A percentile compares a stretch with the other conserved stretches of the same genome.
Evolutionary conservation across 2,797 vertebrate genomes (phyloP).

Genomic region (Pipistrellus kuhlii): DNA sequence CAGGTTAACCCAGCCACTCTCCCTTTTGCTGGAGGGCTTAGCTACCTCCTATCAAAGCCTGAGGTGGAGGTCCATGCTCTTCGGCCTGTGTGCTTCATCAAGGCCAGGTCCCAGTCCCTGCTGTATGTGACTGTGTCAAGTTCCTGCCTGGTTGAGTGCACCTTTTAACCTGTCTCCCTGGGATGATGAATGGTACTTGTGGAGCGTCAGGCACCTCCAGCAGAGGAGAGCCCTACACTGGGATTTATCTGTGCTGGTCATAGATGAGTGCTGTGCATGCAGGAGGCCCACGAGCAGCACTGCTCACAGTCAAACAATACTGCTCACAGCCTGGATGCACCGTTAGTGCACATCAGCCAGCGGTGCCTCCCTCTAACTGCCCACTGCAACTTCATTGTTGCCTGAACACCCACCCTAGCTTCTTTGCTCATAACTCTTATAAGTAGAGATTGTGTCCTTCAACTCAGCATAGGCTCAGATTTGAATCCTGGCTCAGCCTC

Average conservation of each 20-base stretch:
- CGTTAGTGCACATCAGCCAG: neutral
- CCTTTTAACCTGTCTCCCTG: constrained; percentile 36
- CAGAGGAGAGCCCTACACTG: neutral
- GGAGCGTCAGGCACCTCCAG: neutral
- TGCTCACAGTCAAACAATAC: neutral
- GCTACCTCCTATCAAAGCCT: neutral
- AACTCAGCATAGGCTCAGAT: neutral
- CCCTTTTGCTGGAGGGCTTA: neutral
- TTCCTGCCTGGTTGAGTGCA: neutral
- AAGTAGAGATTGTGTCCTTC: neutral
- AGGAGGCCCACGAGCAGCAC: neutral
- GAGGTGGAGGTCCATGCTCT: neutral
- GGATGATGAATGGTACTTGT: neutral
- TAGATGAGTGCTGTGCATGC: constrained; percentile 37
- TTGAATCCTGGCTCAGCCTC: neutral
- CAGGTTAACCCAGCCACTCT: neutral
- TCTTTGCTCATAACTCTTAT: neutral
- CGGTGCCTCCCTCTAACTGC: neutral
- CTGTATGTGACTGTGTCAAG: neutral
- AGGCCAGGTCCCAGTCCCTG: rapidly evolving
- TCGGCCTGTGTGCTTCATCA: neutral
- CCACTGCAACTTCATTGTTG: neutral
- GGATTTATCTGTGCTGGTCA: constrained; percentile 53
- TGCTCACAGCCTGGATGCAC: neutral
- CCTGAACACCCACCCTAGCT: neutral